These are phyloP conservation scores for Telmatherina bonti DNA, from an alignment of 2,797 vertebrate genomes.

Conservation along the genomic window DNA sequence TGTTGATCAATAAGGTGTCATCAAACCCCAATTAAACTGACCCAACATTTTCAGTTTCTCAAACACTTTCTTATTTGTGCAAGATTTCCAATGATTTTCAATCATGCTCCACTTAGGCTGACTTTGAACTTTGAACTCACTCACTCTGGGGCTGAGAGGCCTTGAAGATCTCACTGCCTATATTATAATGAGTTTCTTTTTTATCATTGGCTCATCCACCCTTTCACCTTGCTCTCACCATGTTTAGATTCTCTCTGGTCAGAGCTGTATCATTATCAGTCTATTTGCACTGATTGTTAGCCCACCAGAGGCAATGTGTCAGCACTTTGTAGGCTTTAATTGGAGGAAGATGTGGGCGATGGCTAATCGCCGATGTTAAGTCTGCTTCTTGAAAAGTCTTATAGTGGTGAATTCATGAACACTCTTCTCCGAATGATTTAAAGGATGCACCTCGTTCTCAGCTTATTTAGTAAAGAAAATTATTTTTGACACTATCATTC, in stretches of 20 bases:
- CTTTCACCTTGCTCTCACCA: conserved; percentile 70
- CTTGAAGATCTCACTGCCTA: conserved; percentile 54
- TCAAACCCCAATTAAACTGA: conserved; percentile 14
- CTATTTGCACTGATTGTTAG: conserved; percentile 69
- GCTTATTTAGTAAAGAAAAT: conserved; percentile 50
- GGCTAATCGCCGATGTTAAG: conserved; percentile 69
- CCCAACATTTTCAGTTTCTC: conserved; percentile 9
- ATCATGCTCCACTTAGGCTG: conserved; percentile 71
- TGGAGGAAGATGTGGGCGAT: conserved; percentile 68
- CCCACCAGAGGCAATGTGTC: conserved; percentile 69
- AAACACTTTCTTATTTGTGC: conserved; percentile 48
- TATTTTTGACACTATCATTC: conserved; percentile 81
- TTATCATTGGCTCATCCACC: conserved; percentile 72
- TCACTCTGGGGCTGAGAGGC: conserved; percentile 59
- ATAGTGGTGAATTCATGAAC: conserved; percentile 49
- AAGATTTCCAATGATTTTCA: conserved; percentile 68
- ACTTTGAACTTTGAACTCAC: conserved; percentile 82
- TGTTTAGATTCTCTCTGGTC: conserved; percentile 40
- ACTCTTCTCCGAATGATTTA: conserved; percentile 72
- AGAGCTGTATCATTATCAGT: conserved; percentile 66
- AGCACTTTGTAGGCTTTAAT: conserved; percentile 76
- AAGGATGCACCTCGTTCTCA: conserved; percentile 59
- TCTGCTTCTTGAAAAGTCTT: conserved; percentile 59
- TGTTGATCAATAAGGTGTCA: conserved; percentile 58
- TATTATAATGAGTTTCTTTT: conserved; percentile 70